These are phyloP conservation scores for Arion vulgaris DNA, from an alignment of 1,140 invertebrate species.

Conservation along the genomic window DNA sequence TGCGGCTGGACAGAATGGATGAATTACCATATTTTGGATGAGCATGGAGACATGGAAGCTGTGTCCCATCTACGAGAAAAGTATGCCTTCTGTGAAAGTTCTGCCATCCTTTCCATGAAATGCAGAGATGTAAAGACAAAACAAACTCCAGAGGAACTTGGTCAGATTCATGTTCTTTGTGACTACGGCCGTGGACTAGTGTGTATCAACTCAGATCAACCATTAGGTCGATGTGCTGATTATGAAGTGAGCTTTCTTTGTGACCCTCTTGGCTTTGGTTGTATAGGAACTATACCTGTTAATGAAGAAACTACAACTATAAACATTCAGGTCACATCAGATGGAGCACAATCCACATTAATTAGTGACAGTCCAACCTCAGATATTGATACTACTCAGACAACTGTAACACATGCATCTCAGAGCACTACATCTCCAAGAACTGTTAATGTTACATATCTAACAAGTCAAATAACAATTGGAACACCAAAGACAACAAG, in stretches of 20 bases:
- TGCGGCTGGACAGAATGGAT: constrained; percentile 67
- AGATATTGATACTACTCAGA: neutral
- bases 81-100: constrained; percentile 69
- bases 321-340: too few relatives aligned
- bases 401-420: neutral
- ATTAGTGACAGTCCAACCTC: constrained; percentile 11
- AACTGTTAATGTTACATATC: too few relatives aligned
- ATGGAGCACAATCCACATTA: neutral
- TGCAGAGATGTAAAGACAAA: constrained; percentile 46
- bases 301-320: too few relatives aligned
- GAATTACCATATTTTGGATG: constrained; percentile 55
- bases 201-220: constrained; percentile 74
- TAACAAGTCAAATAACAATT: neutral
- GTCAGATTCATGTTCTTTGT: constrained; percentile 80
- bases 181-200: constrained; percentile 79
- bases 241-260: constrained; percentile 84
- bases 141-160: neutral
- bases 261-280: constrained; percentile 59
- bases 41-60: constrained; percentile 77
- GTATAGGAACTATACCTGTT: constrained; percentile 24
- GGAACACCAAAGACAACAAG: neutral
- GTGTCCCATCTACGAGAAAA: constrained; percentile 76
- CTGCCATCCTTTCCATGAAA: constrained; percentile 60
- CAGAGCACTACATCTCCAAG: neutral
- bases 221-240: constrained; percentile 73